Conservation (phyloP, 2,113 vertebrate genomes). For the Narcine bancroftii region DNA sequence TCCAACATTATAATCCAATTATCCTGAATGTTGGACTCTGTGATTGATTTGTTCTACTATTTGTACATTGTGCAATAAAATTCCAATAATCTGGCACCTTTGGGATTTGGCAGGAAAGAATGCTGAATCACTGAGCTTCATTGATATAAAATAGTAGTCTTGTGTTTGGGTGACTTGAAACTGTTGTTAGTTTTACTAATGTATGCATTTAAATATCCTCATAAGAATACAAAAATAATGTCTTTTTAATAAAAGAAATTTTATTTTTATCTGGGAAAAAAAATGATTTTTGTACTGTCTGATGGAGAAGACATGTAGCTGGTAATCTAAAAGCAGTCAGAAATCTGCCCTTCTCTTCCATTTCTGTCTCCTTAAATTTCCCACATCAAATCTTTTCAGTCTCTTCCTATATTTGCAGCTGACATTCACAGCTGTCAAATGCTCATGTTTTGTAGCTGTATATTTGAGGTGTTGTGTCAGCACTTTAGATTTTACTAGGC, state of each 20-base stretch:
- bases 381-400: neutral
- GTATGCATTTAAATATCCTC: neutral
- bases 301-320: neutral
- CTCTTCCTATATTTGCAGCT: neutral
- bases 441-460: neutral
- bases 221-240: neutral
- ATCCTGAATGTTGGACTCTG: no score
- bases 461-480: neutral
- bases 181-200: neutral
- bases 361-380: slow-evolving; percentile 1
- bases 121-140: neutral
- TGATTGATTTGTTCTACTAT: no score
- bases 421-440: slow-evolving; percentile 14
- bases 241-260: neutral
- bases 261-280: neutral
- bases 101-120: neutral
- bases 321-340: neutral
- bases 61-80: no score
- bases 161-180: neutral
- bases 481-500: neutral
- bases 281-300: neutral
- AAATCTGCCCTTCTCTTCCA: neutral
- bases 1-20: no score
- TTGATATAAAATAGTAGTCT: neutral
- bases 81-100: no score